Base-by-base conservation (phyloP, 2,113 vertebrate genomes). In the Menura novaehollandiae region DNA sequence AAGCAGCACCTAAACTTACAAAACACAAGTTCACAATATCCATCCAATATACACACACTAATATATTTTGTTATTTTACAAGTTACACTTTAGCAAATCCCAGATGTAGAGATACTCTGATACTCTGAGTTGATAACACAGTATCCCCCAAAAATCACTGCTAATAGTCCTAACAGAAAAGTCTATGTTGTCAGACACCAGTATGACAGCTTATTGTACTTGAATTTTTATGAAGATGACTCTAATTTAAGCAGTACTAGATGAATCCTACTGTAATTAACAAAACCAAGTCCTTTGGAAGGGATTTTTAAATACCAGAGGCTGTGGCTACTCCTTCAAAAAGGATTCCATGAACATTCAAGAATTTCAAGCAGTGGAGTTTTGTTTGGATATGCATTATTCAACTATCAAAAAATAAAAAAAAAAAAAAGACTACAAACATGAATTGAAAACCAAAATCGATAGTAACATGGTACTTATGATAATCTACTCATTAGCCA, bases 81-180 rank as follows among this genome's bases (percentile, higher is more conserved):
- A 46, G 21, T 67, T 4, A 55, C 4, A n/a, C 2, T 55, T 89
- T 22, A 28, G 6, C 22, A 85, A 82, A 59, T 60, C 35, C 32
- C 58, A 49, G 35, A 32, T 62, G 12, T 22, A 43, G 18, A 79
- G 21, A 47, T 67, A 60, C 8, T 43, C 43, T 51, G 33, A 64
- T 63, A 66, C 15, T 44, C 46, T 69, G 27, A 85, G 58, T 9
- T 88, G 23, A 26, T 66, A 76, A 73, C 20, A 62, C 8, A 69
- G 6, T 18, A 88, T 21, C 19, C 4, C 4, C 7, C 10, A 1
- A 43, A 84, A 46, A 32, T 2, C 0, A 6, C 0, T 0, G 10
- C 24, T 52, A 20, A 12, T 23, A 4, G 24, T 92, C 17, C 43
- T 30, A 74, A 67, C 1, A 74, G 22, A 77, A 71, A 91, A 67